Base-by-base conservation (phyloP, 2,888 invertebrate species). In the Drosophila mettleri region DNA sequence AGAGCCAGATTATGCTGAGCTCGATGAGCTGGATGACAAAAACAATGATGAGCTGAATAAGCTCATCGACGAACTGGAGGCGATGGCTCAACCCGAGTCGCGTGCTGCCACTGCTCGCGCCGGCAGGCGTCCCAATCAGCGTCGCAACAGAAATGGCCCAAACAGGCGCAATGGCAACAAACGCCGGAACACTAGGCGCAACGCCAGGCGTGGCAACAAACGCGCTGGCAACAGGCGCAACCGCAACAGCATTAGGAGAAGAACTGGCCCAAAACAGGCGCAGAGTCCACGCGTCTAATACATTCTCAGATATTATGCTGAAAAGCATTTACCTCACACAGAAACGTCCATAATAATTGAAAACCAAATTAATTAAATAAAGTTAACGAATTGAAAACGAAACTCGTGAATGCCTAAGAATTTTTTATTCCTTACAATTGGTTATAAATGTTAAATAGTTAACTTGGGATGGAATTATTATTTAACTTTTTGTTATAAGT, bases 31-130 rank as follows among this genome's bases (percentile, higher is more conserved):
- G 14, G 61, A 69, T 14, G 31, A 43, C 7, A 65, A 8, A 2
- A 29, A 27, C 24, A 1, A 59, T 22, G 69, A 8, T 2, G 55
- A 69, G 45, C 41, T 74, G 0, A 29, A 9, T 43, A 36, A n/a
- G 9, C 24, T 74, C 1, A 8, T 74, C 0, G 41, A 49, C 1
- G 29, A 8, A 0, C 7, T 63, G 41, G 73, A 74, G 29, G 55
- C 22, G 10, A 4, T 34, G 43, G 12, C 53, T 0, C 41, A 18
- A 0, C 5, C 2, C 12, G 33, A 74, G 14, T 14, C 51, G 1
- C 62, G 60, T 27, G 78, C 58, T 8, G 8, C 61, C 8, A n/a
- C 12, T n/a, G 38, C 2, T 9, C 29, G 29, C 14, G 12, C 12
- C 2, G 33, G 53, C 22, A 33, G 8, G 3, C 67, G 59, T 16